These are phyloP conservation scores for Epistrophella euchroma DNA, from an alignment of 2,888 invertebrate genomes.

Conservation along the genomic window DNA sequence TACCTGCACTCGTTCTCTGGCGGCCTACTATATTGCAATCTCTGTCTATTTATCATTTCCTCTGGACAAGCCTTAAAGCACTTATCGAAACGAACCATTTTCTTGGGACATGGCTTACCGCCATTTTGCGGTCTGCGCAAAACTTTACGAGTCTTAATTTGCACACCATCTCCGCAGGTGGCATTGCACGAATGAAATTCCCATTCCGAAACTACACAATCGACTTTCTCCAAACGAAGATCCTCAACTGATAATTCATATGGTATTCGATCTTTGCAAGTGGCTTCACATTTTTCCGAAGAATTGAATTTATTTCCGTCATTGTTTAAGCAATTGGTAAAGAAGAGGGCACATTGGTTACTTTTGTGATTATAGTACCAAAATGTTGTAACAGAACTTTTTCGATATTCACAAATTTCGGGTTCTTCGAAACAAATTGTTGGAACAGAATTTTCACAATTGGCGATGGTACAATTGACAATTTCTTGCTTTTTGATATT, in stretches of 20 bases:
- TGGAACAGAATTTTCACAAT: slow-evolving; percentile 81
- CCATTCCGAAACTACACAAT: slow-evolving; percentile 85
- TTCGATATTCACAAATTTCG: slow-evolving; percentile 91
- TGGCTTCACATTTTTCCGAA: slow-evolving; percentile 88
- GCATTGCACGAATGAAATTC: slow-evolving; percentile 84
- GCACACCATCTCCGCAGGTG: slow-evolving; percentile 85
- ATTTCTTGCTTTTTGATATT: slow-evolving; percentile 80
- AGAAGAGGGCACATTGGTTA: slow-evolving; percentile 92
- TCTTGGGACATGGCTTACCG: slow-evolving; percentile 85
- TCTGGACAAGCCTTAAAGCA: slow-evolving; percentile 82
- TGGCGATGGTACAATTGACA: slow-evolving; percentile 81
- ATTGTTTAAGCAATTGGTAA: slow-evolving; percentile 95
- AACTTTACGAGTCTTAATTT: slow-evolving; percentile 84
- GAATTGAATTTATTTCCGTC: slow-evolving; percentile 94
- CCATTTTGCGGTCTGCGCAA: slow-evolving; percentile 84
- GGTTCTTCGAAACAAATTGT: slow-evolving; percentile 80
- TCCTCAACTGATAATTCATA: slow-evolving; percentile 79
- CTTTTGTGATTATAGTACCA: slow-evolving; percentile 92
- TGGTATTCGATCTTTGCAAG: slow-evolving; percentile 84
- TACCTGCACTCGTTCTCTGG: slow-evolving; percentile 85
- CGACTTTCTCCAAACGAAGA: slow-evolving; percentile 79
- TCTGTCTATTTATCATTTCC: slow-evolving; percentile 78
- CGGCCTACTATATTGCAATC: slow-evolving; percentile 29
- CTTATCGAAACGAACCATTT: slow-evolving; percentile 82
- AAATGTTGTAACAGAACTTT: slow-evolving; percentile 89